Evolutionary conservation across 2,113 vertebrate genomes (phyloP), one percentile per base, ranked within the genome.

Genomic region (Pipa parva): DNA sequence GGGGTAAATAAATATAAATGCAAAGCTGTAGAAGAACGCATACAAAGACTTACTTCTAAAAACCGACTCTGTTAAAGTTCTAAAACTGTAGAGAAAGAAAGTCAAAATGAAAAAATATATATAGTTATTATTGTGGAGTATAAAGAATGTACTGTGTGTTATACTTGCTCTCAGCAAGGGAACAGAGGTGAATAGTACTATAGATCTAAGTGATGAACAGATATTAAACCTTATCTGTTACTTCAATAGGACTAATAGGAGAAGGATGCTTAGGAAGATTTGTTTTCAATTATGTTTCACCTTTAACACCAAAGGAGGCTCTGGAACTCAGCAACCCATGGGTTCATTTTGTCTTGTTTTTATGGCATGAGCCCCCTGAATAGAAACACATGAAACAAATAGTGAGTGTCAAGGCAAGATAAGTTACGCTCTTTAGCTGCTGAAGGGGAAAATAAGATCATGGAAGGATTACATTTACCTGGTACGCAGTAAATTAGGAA

Each of bases 281-380:
- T 27, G 56, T 68, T 68, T 68, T 68, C 65, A 68, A 68, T 68
- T 51, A 67, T 60, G 46, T 60, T 59, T 60, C 65, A 50, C 55
- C 65, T n/a, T 36, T 51, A 28, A 50, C 59, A 46, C 51, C 65
- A 68, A 15, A 15, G 45, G 59, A 52, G 31, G 27, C 54, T 36
- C 24, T 5, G 42, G 54, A 42, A 42, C 28, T 11, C 13, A 55
- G 42, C 28, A 67, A 67, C 39, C 51, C 45, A 68, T 59, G 57
- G 56, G 22, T 60, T 68, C 52, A 59, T 59, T 68, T 60, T 68
- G 46, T 60, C 59, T 49, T 42, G n/a, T n/a, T n/a, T 70, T 57
- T 61, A 18, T 61, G 56, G 28, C 54, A 49, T 54, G 54, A 8
- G 49, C 31, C 31, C 36, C 31, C 56, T 51, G 46, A 21, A 52